These are phyloP conservation scores for Procapra przewalskii DNA, from an alignment of 2,113 vertebrate genomes.

Conservation along the genomic window DNA sequence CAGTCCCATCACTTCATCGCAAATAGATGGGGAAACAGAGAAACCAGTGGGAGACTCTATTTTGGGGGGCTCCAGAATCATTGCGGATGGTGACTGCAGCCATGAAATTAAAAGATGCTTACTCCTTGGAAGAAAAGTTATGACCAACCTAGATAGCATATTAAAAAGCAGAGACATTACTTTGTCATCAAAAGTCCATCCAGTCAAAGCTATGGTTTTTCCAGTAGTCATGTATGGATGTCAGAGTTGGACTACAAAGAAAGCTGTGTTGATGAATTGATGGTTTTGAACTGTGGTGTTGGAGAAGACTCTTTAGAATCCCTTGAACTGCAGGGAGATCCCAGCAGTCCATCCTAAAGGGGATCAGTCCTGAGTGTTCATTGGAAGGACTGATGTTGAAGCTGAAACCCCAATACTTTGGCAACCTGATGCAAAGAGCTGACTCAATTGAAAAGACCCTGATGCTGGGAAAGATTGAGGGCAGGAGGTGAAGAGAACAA, in stretches of 20 bases:
- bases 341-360: not conserved
- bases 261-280: not conserved
- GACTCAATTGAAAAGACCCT: not conserved
- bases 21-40: not conserved
- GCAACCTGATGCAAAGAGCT: not conserved
- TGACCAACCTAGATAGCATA: not conserved
- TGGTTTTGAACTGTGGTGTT: not conserved
- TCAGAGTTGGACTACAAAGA: not conserved
- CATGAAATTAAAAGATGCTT: not conserved
- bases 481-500: rapidly evolving
- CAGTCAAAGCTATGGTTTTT: not conserved
- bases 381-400: not conserved
- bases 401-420: not conserved
- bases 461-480: not conserved
- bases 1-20: not conserved
- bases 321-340: not conserved
- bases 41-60: not conserved
- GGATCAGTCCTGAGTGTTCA: not conserved
- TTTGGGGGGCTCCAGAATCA: rapidly evolving
- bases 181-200: not conserved
- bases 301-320: not conserved
- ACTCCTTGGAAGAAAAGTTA: not conserved
- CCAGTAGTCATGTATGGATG: not conserved
- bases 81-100: not conserved
- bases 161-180: not conserved